Conservation (phyloP, 2,797 vertebrate species). For the Centropyge bicolor region DNA sequence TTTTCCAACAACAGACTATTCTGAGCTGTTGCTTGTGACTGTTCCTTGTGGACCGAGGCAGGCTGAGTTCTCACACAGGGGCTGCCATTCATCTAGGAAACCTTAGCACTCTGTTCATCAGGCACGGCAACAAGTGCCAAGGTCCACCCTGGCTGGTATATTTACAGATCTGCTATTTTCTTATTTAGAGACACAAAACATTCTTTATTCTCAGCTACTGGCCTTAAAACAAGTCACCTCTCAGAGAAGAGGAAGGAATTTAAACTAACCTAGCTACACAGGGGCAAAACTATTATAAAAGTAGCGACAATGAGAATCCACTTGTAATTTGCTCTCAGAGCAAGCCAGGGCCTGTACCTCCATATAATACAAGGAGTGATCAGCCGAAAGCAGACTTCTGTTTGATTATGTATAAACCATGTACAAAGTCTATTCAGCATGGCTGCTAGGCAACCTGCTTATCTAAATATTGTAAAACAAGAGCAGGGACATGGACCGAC, state of each 20-base stretch:
- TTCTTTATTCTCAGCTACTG: slow-evolving; percentile 65
- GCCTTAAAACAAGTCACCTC: slow-evolving; percentile 49
- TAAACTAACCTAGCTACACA: slow-evolving; percentile 8
- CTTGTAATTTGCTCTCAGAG: slow-evolving; percentile 6
- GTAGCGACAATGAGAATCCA: slow-evolving; percentile 18
- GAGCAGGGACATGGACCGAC: slow-evolving; percentile 48
- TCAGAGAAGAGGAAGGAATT: slow-evolving; percentile 15
- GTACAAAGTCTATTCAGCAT: slow-evolving; percentile 72
- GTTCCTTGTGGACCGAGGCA: slow-evolving; percentile 54
- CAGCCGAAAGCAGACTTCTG: slow-evolving; percentile 51
- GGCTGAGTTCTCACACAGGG: slow-evolving; percentile 69
- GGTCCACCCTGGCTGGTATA: slow-evolving; percentile 56
- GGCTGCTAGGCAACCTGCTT: slow-evolving; percentile 77
- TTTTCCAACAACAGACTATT: slow-evolving; percentile 74
- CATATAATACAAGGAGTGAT: slow-evolving; percentile 49
- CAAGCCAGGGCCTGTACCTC: slow-evolving; percentile 58
- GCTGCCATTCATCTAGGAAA: slow-evolving; percentile 77
- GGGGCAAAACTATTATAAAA: slow-evolving; percentile 40
- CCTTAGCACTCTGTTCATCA: slow-evolving; percentile 65
- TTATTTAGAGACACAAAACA: slow-evolving; percentile 69
- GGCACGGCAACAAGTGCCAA: slow-evolving; percentile 72
- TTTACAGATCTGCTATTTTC: slow-evolving; percentile 70
- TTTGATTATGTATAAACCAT: slow-evolving; percentile 69
- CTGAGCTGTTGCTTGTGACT: slow-evolving; percentile 60
- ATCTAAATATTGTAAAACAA: slow-evolving; percentile 84